These are phyloP conservation scores for Acropora yongei DNA, from an alignment of 64 coral and sea anemone species.

Conservation along the genomic window DNA sequence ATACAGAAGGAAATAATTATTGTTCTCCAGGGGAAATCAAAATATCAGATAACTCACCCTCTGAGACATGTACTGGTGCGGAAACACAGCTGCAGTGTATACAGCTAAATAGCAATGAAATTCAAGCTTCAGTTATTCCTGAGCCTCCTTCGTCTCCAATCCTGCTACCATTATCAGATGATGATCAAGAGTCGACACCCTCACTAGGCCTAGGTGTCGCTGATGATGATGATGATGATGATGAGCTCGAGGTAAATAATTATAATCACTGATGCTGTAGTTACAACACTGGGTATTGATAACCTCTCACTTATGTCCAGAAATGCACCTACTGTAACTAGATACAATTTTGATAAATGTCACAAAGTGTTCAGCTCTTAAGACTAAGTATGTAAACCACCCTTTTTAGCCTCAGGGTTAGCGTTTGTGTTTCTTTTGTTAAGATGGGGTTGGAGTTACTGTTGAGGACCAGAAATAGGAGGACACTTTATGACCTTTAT, in stretches of 20 bases:
- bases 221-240: background rate
- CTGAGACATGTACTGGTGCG: background rate
- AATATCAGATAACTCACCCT: background rate
- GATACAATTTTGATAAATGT: too few relatives aligned
- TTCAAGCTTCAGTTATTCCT: slow-evolving; percentile 47
- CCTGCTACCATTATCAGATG: slow-evolving; percentile 56
- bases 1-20: background rate
- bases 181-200: slow-evolving; percentile 67
- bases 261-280: too few relatives aligned
- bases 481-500: too few relatives aligned
- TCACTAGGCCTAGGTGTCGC: slow-evolving; percentile 53
- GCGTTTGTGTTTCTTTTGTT: too few relatives aligned
- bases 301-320: too few relatives aligned
- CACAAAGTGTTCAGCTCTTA: too few relatives aligned
- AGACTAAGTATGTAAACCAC: too few relatives aligned
- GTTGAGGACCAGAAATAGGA: too few relatives aligned
- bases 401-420: too few relatives aligned
- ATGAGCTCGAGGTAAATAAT: background rate
- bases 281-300: too few relatives aligned
- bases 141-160: slow-evolving; percentile 68
- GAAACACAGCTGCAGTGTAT: background rate
- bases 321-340: too few relatives aligned
- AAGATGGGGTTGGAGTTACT: too few relatives aligned
- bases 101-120: background rate
- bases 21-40: background rate